phyloP scores from a whole-genome alignment of 1,140 invertebrate species.

The Heliconius hewitsoni region DNA sequence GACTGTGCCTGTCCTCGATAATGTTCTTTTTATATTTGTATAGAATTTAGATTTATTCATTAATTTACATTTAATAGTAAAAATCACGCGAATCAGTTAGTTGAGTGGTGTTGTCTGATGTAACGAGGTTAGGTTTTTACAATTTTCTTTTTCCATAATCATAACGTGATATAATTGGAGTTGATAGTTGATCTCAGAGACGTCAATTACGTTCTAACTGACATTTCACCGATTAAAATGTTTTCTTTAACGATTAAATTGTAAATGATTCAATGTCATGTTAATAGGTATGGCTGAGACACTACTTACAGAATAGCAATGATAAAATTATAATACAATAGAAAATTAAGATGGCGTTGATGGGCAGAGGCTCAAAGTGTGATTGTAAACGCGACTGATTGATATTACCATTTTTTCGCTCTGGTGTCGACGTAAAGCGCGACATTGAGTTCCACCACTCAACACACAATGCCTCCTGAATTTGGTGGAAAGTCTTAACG shows the following conservation, averaged over 20 bases:
- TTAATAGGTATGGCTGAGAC: background rate
- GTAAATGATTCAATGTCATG: background rate
- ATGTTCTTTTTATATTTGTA: constrained; percentile 29
- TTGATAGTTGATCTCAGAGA: background rate
- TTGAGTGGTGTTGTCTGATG: background rate
- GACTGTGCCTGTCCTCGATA: background rate
- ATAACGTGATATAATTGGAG: too few species aligned
- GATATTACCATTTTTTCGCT: too few species aligned
- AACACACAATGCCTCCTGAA: too few species aligned
- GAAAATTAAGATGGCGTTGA: background rate
- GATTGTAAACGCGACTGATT: too few species aligned
- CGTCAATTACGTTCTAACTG: background rate
- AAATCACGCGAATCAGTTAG: constrained; percentile 25
- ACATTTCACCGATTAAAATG: background rate
- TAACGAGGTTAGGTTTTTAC: background rate
- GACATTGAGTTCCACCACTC: too few species aligned
- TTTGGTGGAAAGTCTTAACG: background rate
- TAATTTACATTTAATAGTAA: constrained; percentile 26
- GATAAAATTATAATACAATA: background rate
- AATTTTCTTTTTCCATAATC: background rate
- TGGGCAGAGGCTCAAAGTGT: too few species aligned
- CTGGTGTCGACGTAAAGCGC: too few species aligned
- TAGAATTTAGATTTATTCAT: constrained; percentile 12
- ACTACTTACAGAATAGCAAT: background rate
- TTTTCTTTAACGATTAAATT: background rate